These are phyloP conservation scores for Brevimyrus niger DNA, from an alignment of 2,113 vertebrate genomes.

Conservation along the genomic window DNA sequence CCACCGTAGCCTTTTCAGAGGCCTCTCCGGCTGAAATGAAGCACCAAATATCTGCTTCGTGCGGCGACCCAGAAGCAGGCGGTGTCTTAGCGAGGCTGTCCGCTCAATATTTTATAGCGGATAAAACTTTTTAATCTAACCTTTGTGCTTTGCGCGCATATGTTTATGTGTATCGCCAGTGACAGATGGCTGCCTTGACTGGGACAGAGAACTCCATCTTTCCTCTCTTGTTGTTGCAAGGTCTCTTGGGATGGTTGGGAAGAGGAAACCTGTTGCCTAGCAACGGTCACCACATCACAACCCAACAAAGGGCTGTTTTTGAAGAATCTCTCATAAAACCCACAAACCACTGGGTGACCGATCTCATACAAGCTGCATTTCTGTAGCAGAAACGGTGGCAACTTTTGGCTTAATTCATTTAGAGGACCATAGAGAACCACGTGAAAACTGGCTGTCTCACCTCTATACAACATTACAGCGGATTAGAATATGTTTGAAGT, in stretches of 20 bases:
- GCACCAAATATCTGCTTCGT: neutral
- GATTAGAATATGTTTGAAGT: neutral
- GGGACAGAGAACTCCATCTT: constrained; percentile 55
- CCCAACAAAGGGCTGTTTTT: constrained; percentile 36
- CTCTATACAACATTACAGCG: neutral
- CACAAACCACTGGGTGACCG: constrained; percentile 24
- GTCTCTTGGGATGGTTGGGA: constrained; percentile 49
- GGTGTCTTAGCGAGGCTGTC: neutral
- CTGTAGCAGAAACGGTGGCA: neutral
- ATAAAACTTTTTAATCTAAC: neutral
- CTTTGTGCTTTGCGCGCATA: constrained; percentile 1
- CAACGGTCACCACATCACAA: constrained; percentile 50
- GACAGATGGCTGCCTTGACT: constrained; percentile 48
- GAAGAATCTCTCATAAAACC: constrained; percentile 23
- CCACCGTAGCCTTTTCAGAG: neutral
- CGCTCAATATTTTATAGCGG: neutral
- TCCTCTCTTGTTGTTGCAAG: constrained; percentile 44
- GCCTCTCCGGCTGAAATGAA: neutral
- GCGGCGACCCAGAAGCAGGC: neutral
- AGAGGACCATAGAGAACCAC: neutral
- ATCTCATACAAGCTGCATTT: constrained; percentile 2
- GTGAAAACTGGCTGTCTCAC: neutral
- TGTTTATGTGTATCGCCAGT: constrained; percentile 18
- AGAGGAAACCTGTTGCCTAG: constrained; percentile 61
- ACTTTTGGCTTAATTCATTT: neutral